Conservation (phyloP, 2,888 invertebrate species). For the Punctoribates punctum region DNA sequence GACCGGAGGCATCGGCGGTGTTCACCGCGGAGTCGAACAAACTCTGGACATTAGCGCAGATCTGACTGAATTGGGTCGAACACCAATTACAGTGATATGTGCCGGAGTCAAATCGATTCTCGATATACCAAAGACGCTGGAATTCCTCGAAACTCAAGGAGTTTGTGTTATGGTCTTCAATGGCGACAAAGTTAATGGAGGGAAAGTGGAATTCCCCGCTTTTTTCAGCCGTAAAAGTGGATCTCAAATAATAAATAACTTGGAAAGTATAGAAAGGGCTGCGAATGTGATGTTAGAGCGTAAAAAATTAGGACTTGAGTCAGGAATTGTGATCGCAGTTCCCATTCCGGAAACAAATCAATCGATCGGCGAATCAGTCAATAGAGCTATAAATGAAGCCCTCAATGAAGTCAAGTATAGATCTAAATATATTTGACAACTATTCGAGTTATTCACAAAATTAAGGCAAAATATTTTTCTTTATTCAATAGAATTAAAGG, state of each 20-base stretch:
- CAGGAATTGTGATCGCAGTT: slow-evolving; percentile 74
- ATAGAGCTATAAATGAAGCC: slow-evolving; percentile 68
- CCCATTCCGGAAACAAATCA: slow-evolving; percentile 67
- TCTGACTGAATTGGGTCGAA: slow-evolving; percentile 80
- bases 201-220: slow-evolving; percentile 71
- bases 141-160: slow-evolving; percentile 92
- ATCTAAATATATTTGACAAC: not conserved
- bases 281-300: slow-evolving; percentile 63
- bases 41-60: slow-evolving; percentile 93
- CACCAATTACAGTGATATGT: slow-evolving; percentile 83
- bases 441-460: not conserved
- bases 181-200: slow-evolving; percentile 48
- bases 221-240: slow-evolving; percentile 82
- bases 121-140: slow-evolving; percentile 88
- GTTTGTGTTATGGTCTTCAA: slow-evolving; percentile 81
- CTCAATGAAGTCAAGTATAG: slow-evolving; percentile 58
- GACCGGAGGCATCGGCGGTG: slow-evolving; percentile 89
- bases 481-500: slow-evolving; percentile 45
- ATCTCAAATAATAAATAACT: slow-evolving; percentile 66
- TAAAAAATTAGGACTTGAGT: slow-evolving; percentile 18
- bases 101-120: slow-evolving; percentile 96
- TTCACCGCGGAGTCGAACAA: slow-evolving; percentile 80
- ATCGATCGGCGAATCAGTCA: slow-evolving; percentile 59
- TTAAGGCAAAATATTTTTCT: not conserved
- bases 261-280: slow-evolving; percentile 63